Base-by-base conservation (phyloP, 2,113 vertebrate species). In the Toxostoma redivivum region DNA sequence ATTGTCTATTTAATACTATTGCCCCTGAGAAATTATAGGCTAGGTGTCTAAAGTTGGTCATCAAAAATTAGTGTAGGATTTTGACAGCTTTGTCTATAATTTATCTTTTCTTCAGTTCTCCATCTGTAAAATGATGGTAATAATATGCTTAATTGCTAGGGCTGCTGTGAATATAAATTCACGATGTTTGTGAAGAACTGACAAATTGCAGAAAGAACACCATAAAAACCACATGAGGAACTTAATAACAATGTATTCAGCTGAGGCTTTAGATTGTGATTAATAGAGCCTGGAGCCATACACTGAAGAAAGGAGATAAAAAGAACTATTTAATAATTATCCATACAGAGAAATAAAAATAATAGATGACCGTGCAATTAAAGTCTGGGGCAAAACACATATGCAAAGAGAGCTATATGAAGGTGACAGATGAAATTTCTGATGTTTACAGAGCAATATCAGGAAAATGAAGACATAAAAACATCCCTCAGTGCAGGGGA, bases 141-240 rank as follows among this genome's bases (percentile, higher is more conserved):
- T 95, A 95, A 95, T 86, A 78, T 47, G 83, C 72, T 64, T 95
- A 96, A 94, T 94, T 93, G 80, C 91, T 81, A 67, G 51, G 83
- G 83, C 81, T 92, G 95, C 70, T 96, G 69, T 92, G 86, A 89
- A 96, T 95, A 86, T 92, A 95, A 96, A 95, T 94, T 94, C 77
- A 91, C 0, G 5, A 92, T 86, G 84, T 92, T 97, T 96, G 83
- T 94, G 84, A 96, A 92, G 86, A 92, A 89, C 69, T 94, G 81
- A 81, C 83, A 95, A 94, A 89, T 89, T 87, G 90, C 53, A 81
- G 78, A 86, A 94, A 85, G 65, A 95, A 56, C 31, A 81, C 53
- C 51, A 94, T 95, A 88, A 94, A 95, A 96, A 94, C 48, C 72
- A 79, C 21, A 89, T 25, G 57, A 94, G 9, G 48, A 94, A 82